Evolutionary conservation across 2,113 vertebrate genomes (phyloP), one percentile per base, ranked within the genome.

Genomic region (Hydrolagus affinis): DNA sequence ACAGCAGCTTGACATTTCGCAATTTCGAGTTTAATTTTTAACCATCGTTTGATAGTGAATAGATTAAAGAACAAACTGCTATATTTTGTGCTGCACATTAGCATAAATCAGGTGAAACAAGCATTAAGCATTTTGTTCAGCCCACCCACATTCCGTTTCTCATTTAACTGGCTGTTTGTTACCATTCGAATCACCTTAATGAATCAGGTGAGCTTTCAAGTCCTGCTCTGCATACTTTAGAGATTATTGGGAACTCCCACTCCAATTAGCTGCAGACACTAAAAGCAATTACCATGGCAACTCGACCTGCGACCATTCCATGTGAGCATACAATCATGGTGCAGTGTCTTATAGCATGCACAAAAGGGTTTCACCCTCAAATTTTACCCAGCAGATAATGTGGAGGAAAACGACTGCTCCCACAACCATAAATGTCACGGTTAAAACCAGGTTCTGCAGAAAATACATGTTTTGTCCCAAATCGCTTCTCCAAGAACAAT

Each of bases 71-170:
- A 44, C 72, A 25, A 80, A 30, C 44, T 44, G 77, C 59, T 17
- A 9, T 23, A 62, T 17, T 17, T 62, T 64, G n/a, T 64, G 23
- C 15, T 60, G 1, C 14, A 9, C 23, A 64, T 80, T 80, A 19
- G 25, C 11, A 56, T 60, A 78, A 78, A 80, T 80, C 77, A 80
- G 60, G 8, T 64, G 77, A 80, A 64, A 80, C 12, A 80, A 80
- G 6, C 14, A 25, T 32, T 14, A 60, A 57, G 14, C 23, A 64
- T 19, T 64, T 62, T 64, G 0, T 25, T 80, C 23, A 60, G 14
- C 62, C 60, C 19, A 30, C 23, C n/a, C 14, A 77, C 56, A 23
- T 77, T 77, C 75, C 3, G 3, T 23, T 77, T 80, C 11, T 8
- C 77, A 80, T 66, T 66, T 62, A 12, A n/a, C 60, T 64, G 12